Conservation (phyloP, 2,888 invertebrate genomes). For the Melikaiella ostensackeni region DNA sequence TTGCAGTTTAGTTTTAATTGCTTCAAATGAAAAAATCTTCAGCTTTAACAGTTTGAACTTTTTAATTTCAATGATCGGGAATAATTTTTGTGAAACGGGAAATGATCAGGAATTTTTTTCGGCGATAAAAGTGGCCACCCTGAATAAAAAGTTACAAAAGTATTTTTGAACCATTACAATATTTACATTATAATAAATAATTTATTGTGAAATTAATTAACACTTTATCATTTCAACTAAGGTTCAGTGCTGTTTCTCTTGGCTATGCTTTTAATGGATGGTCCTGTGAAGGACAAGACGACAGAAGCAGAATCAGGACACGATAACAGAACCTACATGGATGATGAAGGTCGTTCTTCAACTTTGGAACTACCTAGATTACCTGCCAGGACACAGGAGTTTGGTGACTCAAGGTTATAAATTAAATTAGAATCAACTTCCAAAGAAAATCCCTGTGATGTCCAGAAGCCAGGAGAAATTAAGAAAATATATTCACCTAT, state of each 20-base stretch:
- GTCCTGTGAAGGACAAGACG: slow-evolving; percentile 75
- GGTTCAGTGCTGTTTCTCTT: slow-evolving; percentile 90
- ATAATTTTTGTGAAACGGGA: no score
- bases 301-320: slow-evolving; percentile 72
- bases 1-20: no score
- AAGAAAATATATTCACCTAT: neutral
- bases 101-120: no score
- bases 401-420: slow-evolving; percentile 68
- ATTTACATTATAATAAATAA: neutral
- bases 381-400: slow-evolving; percentile 61
- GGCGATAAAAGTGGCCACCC: no score
- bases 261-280: slow-evolving; percentile 90
- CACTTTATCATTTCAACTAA: slow-evolving; percentile 64
- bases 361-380: slow-evolving; percentile 71
- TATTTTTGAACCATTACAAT: no score
- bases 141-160: no score
- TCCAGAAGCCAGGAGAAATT: slow-evolving; percentile 1
- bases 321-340: slow-evolving; percentile 80
- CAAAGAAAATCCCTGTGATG: slow-evolving; percentile 31
- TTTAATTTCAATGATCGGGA: no score
- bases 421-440: neutral
- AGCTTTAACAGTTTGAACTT: no score
- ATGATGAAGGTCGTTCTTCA: slow-evolving; percentile 77
- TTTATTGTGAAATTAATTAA: neutral
- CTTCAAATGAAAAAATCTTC: no score